These are phyloP conservation scores for Thereva unica DNA, from an alignment of 2,888 invertebrate genomes.

Conservation along the genomic window DNA sequence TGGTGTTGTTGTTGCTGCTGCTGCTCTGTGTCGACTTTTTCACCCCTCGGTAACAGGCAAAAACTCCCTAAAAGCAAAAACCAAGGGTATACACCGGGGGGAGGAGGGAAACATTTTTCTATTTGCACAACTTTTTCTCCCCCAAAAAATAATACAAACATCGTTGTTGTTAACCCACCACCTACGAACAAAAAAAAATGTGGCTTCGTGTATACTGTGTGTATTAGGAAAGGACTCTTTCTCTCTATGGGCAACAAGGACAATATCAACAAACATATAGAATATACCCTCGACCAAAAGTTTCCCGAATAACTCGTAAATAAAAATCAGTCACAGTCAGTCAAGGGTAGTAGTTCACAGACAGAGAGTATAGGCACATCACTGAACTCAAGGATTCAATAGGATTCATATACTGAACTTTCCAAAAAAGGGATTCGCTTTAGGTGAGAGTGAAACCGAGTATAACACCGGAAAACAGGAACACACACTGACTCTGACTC, in stretches of 20 bases:
- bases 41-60: background rate
- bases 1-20: slow-evolving; percentile 9
- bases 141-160: background rate
- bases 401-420: slow-evolving; percentile 7
- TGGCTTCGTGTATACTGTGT: no score
- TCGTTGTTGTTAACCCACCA: no score
- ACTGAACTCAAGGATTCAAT: background rate
- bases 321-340: slow-evolving; percentile 40
- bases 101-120: slow-evolving; percentile 24
- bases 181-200: no score
- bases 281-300: slow-evolving; percentile 10
- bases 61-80: background rate
- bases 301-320: slow-evolving; percentile 33
- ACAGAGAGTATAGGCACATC: no score
- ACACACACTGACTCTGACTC: background rate
- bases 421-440: slow-evolving; percentile 15
- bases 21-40: slow-evolving; percentile 1
- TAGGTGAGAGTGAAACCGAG: slow-evolving; percentile 11
- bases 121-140: slow-evolving; percentile 17
- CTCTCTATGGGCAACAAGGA: slow-evolving; percentile 11
- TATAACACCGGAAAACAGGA: no score
- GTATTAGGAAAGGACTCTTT: no score
- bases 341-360: slow-evolving; percentile 18
- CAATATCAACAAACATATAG: slow-evolving; percentile 28
- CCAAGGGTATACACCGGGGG: background rate